Base-by-base conservation (phyloP, 2,113 vertebrate species). In the Excalfactoria chinensis region DNA sequence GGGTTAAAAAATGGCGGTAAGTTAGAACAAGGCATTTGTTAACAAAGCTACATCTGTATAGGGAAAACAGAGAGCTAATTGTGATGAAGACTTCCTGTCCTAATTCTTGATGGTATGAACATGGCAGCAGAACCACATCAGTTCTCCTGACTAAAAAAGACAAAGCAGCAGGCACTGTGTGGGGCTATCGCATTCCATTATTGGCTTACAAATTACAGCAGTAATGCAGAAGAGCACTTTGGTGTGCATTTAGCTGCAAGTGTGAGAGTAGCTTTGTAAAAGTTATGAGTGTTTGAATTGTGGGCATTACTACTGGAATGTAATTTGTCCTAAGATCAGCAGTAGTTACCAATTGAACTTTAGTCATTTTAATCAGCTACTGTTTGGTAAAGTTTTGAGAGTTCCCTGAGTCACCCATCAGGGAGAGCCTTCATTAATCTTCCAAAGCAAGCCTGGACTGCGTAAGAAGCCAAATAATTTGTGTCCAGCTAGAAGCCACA, bases 181-280 rank as follows among this genome's bases (percentile, higher is more conserved):
- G 8, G 3, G 59, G 37, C 64, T 32, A 6, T 22, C 76, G 21
- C 51, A 28, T 59, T 7, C 40, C 2, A 34, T 21, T 32, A 51
- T n/a, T 37, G 63, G 21, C 58, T 9, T 3, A 70, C 18, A 7
- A 74, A 53, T 22, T 3, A 11, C 1, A 1, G 63, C 56, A n/a
- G 76, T 17, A 1, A 9, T 1, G 40, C n/a, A 83, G 67, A 40
- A 70, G 23, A 43, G 49, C 8, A 26, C 51, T 20, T 18, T 35
- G 17, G 22, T 0, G 3, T 2, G 11, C 15, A 7, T 0, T 43
- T 34, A 46, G n/a, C 1, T 6, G 25, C 0, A 30, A 46, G 5
- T 0, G 0, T 4, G 9, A 66, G 17, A 56, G 63, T 2, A 46
- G 30, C 14, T 10, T 1, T 48, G 56, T 6, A 23, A 53, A 43